Evolutionary conservation across 2,797 vertebrate species (phyloP).

Genomic region (Cyprinella venusta): DNA sequence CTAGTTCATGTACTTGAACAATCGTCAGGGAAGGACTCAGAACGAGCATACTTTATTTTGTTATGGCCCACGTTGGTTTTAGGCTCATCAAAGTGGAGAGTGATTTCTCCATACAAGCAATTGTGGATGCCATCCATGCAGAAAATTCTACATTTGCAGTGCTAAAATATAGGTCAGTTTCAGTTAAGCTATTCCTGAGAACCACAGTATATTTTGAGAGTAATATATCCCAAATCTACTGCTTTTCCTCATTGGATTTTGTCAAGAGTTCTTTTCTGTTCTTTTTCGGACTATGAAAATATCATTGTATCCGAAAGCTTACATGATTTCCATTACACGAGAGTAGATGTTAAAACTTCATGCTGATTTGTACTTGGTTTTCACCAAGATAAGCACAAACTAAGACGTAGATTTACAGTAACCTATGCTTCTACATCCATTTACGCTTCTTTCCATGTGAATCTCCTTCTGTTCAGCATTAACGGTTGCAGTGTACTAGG

Average conservation of each 20-base stretch:
- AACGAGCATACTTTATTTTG: conserved; percentile 40
- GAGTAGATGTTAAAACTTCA: too few species aligned
- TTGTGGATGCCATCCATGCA: conserved; percentile 37
- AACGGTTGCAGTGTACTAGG: too few species aligned
- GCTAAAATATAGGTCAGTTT: conserved; percentile 37
- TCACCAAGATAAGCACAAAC: too few species aligned
- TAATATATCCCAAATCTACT: conserved; percentile 27
- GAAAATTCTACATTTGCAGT: conserved; percentile 31
- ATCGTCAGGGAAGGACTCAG: conserved; percentile 28
- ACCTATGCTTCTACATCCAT: too few species aligned
- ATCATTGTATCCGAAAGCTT: conserved; percentile 17
- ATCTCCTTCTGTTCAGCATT: too few species aligned
- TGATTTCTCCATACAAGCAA: conserved; percentile 23
- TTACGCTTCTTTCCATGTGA: too few species aligned
- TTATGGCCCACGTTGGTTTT: neutral
- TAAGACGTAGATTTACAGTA: too few species aligned
- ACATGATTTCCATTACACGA: neutral
- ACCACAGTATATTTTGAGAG: neutral
- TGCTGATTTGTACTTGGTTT: too few species aligned
- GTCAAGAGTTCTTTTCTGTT: neutral
- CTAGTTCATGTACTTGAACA: conserved; percentile 46
- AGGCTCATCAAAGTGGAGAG: neutral
- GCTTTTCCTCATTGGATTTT: conserved; percentile 23
- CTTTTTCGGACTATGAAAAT: conserved; percentile 29
- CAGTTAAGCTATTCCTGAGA: conserved; percentile 24